Evolutionary conservation across 2,797 vertebrate genomes (phyloP), one percentile per base, ranked within the genome.

Genomic region (Myotis pilosus): DNA sequence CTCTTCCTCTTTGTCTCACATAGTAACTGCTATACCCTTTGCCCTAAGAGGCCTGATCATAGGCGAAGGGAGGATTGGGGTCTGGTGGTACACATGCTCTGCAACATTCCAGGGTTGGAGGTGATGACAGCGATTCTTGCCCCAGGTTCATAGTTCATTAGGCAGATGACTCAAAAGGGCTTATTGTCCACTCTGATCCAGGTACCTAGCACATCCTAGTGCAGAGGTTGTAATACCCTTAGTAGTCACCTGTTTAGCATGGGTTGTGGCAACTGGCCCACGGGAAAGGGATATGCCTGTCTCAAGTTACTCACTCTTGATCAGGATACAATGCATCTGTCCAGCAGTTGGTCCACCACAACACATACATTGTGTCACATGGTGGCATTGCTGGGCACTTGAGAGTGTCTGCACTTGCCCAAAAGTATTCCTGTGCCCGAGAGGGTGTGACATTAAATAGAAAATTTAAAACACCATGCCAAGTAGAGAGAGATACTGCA

Each of bases 361-460:
- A 28, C 5, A 78, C 3, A 2, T 23, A 38, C 10, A n/a, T 22
- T 28, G 15, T 62, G 22, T 88, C 30, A 78, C 23, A 68, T 30
- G 13, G 10, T 64, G 79, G 33, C 9, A 55, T 84, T 64, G 62
- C n/a, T 78, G 30, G 41, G 53, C 5, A 88, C 3, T 36, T 64
- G 5, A 11, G 13, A 68, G 5, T 9, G 10, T 78, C 13, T 92
- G 3, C 2, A 51, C 23, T 86, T 83, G n/a, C 22, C 30, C 8
- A 8, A 22, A 93, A 84, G 36, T 64, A 76, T 47, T n/a, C 19
- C 51, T 91, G 25, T 51, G 11, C 28, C 47, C 71, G 25, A 84
- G n/a, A 94, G 23, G 7, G 17, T 76, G 2, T 76, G 51, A 75
- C 15, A 95, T 91, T 53, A 91, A 94, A 91, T 75, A 51, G 12